Evolutionary conservation across 1,140 invertebrate genomes (phyloP).

Genomic region (Stegodyphus dumicola): DNA sequence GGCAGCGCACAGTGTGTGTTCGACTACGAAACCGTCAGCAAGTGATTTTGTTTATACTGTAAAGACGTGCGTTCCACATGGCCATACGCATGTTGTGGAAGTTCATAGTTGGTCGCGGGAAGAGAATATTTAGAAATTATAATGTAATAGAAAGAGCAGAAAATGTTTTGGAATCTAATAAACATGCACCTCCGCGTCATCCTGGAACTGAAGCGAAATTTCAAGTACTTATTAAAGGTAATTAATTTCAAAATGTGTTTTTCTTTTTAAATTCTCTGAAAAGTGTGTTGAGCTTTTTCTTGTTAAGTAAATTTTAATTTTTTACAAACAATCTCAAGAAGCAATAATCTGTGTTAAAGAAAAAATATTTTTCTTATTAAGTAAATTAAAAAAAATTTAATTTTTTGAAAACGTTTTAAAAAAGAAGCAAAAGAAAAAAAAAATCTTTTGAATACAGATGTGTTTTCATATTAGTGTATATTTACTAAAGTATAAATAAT

Average conservation of each 20-base stretch:
- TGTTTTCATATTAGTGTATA: too few species aligned
- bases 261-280: too few species aligned
- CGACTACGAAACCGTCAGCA: not conserved
- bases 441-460: too few species aligned
- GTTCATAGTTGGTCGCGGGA: constrained; percentile 3
- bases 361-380: too few species aligned
- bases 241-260: not conserved
- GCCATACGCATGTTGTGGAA: constrained; percentile 20
- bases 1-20: not conserved
- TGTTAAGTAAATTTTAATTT: too few species aligned
- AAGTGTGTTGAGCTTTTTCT: too few species aligned
- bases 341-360: too few species aligned
- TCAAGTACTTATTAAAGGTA: constrained; percentile 50
- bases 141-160: constrained; percentile 48
- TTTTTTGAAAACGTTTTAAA: too few species aligned
- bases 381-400: too few species aligned
- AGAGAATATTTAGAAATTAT: constrained; percentile 40
- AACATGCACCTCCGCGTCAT: constrained; percentile 30
- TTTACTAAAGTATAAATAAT: too few species aligned
- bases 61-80: constrained; percentile 8
- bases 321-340: too few species aligned
- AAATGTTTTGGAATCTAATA: constrained; percentile 42
- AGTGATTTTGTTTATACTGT: not conserved
- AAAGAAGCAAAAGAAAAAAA: too few species aligned
- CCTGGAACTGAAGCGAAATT: constrained; percentile 54